Evolutionary conservation across 2,797 vertebrate genomes (phyloP).

Genomic region (Eospalax fontanierii): DNA sequence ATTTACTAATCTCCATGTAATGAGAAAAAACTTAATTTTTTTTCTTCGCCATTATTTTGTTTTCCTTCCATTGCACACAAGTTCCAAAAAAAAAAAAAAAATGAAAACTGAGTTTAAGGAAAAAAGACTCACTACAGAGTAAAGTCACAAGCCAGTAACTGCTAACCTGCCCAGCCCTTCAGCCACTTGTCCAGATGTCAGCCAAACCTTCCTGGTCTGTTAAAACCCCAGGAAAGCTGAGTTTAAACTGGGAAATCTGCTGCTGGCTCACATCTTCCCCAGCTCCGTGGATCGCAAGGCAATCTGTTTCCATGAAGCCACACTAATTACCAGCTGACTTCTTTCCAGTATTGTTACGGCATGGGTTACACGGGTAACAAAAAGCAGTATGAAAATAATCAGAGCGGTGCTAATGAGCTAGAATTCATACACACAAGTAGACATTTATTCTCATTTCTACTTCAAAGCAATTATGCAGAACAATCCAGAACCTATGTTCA

Average conservation of each 20-base stretch:
- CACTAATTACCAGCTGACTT: slow-evolving; percentile 74
- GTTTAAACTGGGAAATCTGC: not conserved
- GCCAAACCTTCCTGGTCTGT: not conserved
- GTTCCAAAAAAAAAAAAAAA: slow-evolving; percentile 57
- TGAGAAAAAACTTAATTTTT: not conserved
- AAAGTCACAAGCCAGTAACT: slow-evolving; percentile 32
- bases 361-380: slow-evolving; percentile 34
- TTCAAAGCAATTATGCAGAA: slow-evolving; percentile 48
- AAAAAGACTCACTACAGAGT: slow-evolving; percentile 62
- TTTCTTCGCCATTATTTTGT: slow-evolving; percentile 7
- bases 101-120: slow-evolving; percentile 66
- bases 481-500: slow-evolving; percentile 45
- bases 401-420: slow-evolving; percentile 31
- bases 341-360: slow-evolving; percentile 65
- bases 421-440: not conserved
- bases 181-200: slow-evolving; percentile 32
- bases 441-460: not conserved
- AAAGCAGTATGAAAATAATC: slow-evolving; percentile 58
- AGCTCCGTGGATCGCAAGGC: slow-evolving; percentile 35
- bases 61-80: not conserved
- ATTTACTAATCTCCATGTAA: not conserved
- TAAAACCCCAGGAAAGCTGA: slow-evolving; percentile 65
- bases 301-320: slow-evolving; percentile 78
- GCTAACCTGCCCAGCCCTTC: slow-evolving; percentile 22
- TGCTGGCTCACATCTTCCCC: slow-evolving; percentile 33